Percentiles rank a stretch among this genome's conserved stretches.
Conservation (phyloP, 2,888 invertebrate genomes). For the Alentia gelatinosa region DNA sequence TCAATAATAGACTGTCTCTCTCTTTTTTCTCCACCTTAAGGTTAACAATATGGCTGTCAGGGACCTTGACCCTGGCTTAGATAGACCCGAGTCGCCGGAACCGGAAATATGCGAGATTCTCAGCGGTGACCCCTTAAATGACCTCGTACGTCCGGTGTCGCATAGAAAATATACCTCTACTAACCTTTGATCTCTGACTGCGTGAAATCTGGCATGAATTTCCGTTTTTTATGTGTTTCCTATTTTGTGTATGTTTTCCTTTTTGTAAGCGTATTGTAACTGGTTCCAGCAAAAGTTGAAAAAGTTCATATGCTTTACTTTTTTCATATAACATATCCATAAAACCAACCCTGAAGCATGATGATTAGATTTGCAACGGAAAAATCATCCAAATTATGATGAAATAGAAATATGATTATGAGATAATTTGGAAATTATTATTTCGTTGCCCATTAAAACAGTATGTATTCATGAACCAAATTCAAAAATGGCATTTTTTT, state of each 20-base stretch:
- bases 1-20: not conserved
- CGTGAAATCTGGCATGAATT: constrained; percentile 20
- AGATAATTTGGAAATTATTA: not conserved
- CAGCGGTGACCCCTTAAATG: not conserved
- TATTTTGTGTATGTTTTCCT: not conserved
- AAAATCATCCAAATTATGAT: not conserved
- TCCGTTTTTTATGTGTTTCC: not conserved
- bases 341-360: not conserved
- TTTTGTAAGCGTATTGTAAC: constrained; percentile 12
- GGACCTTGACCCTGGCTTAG: not conserved
- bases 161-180: constrained; percentile 27
- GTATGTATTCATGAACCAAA: too few relatives aligned
- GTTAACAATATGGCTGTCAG: constrained; percentile 23
- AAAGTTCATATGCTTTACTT: not conserved
- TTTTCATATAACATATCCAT: not conserved
- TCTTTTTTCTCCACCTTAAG: constrained; percentile 21
- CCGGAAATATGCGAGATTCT: constrained; percentile 34
- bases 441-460: too few relatives aligned
- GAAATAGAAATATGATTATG: not conserved
- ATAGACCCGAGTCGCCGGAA: constrained; percentile 34
- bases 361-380: not conserved
- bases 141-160: not conserved
- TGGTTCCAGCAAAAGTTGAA: constrained; percentile 13
- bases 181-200: constrained; percentile 18
- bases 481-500: too few relatives aligned